Evolutionary conservation across 2,888 invertebrate species (phyloP).

Genomic region (Linnaemya tessellans): DNA sequence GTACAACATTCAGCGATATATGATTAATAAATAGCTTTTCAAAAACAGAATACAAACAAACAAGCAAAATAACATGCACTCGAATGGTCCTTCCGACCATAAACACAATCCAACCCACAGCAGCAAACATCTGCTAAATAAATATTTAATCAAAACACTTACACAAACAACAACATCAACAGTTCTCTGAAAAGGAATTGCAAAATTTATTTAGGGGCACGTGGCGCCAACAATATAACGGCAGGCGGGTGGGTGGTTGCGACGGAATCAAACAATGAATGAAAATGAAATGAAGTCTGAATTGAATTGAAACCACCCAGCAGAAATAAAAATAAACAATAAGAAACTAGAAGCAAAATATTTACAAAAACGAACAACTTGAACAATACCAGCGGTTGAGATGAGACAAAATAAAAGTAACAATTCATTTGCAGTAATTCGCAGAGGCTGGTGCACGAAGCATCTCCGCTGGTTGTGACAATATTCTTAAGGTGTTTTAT

Average conservation of each 20-base stretch:
- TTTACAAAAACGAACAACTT: slow-evolving; percentile 48
- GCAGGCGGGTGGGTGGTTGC: background rate
- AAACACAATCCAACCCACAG: slow-evolving; percentile 22
- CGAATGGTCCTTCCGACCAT: slow-evolving; percentile 23
- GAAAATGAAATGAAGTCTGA: slow-evolving; percentile 13
- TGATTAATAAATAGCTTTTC: no score
- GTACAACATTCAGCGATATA: no score
- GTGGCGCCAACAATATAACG: slow-evolving; percentile 56
- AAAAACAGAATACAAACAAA: background rate
- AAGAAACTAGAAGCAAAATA: slow-evolving; percentile 39
- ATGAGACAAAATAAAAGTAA: slow-evolving; percentile 32
- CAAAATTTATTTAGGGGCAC: slow-evolving; percentile 58
- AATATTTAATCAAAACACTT: slow-evolving; percentile 50
- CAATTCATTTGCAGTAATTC: slow-evolving; percentile 28
- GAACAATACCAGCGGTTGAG: slow-evolving; percentile 43
- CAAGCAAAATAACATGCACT: slow-evolving; percentile 3
- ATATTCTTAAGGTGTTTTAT: background rate
- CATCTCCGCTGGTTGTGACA: slow-evolving; percentile 21
- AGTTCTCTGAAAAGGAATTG: slow-evolving; percentile 3
- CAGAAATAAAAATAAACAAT: slow-evolving; percentile 28
- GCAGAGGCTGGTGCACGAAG: slow-evolving; percentile 29
- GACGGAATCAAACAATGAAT: slow-evolving; percentile 26
- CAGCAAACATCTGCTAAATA: slow-evolving; percentile 19
- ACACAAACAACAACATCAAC: slow-evolving; percentile 25
- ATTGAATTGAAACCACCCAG: background rate